Conservation (phyloP, 2,797 vertebrate species). For the Pteronotus mesoamericanus region DNA sequence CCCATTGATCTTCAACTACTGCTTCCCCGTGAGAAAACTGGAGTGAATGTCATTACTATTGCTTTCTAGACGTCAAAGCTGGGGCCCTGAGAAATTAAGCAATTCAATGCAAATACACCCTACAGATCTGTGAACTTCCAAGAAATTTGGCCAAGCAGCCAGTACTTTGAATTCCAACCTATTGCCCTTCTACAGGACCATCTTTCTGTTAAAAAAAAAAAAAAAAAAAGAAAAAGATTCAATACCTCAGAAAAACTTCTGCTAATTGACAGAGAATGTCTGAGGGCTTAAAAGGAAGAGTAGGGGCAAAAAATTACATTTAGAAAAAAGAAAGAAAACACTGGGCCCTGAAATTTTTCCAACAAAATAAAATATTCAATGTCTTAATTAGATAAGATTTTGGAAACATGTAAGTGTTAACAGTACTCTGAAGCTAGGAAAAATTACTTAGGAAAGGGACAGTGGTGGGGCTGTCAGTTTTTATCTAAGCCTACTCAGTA, state of each 20-base stretch:
- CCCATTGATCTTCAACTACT: conserved; percentile 46
- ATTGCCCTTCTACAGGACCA: not conserved
- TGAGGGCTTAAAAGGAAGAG: not conserved
- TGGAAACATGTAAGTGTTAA: not conserved
- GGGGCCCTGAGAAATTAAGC: not conserved
- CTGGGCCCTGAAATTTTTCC: not conserved
- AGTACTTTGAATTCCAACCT: not conserved
- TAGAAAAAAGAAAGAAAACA: not conserved
- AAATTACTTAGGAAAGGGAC: not conserved
- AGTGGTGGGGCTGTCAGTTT: not conserved
- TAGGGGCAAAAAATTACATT: not conserved
- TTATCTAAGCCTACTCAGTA: not conserved
- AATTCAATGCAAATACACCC: not conserved
- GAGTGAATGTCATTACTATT: not conserved
- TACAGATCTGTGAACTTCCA: not conserved
- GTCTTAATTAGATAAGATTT: conserved; percentile 20
- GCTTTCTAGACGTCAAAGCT: not conserved
- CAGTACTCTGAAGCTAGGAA: not conserved
- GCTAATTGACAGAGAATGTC: not conserved
- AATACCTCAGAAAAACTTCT: not conserved
- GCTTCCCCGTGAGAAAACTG: conserved; percentile 16
- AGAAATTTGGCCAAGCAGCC: not conserved
- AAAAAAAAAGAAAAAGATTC: too few relatives aligned
- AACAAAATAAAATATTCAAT: conserved; percentile 18
- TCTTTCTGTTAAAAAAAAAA: not conserved